Evolutionary conservation across 2,888 invertebrate genomes (phyloP).

Genomic region (Sphaerophoria taeniata): DNA sequence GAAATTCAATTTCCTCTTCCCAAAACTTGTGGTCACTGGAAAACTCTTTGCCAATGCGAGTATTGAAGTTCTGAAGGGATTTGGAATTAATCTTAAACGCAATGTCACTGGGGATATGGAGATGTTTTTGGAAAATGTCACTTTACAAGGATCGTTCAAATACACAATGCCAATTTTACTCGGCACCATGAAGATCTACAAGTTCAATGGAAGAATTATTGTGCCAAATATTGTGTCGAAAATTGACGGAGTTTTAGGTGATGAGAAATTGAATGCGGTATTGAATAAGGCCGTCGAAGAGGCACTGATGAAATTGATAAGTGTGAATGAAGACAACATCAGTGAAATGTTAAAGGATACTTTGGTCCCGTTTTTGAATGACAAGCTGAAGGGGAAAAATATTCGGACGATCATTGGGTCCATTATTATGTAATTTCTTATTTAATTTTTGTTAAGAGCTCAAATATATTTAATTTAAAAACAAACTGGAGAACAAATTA

Average conservation of each 20-base stretch:
- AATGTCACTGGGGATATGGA: constrained; percentile 78
- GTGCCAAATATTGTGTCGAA: constrained; percentile 78
- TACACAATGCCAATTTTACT: constrained; percentile 80
- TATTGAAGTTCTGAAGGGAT: constrained; percentile 75
- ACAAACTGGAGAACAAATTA: too few relatives aligned
- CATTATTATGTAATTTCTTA: too few relatives aligned
- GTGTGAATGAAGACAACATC: constrained; percentile 77
- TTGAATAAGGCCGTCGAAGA: constrained; percentile 78
- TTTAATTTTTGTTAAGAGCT: not conserved
- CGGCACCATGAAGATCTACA: constrained; percentile 80
- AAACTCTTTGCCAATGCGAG: constrained; percentile 76
- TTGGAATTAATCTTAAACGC: constrained; percentile 78
- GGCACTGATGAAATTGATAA: constrained; percentile 77
- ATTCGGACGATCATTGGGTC: constrained; percentile 75
- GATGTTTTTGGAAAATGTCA: constrained; percentile 78
- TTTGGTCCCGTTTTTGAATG: constrained; percentile 78
- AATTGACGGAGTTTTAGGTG: constrained; percentile 78
- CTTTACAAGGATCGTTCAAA: constrained; percentile 79
- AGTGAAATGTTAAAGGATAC: constrained; percentile 76
- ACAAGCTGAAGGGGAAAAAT: constrained; percentile 78
- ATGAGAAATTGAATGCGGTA: constrained; percentile 76
- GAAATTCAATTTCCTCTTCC: constrained; percentile 77
- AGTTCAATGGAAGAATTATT: constrained; percentile 77
- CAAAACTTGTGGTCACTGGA: constrained; percentile 76
- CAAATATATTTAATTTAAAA: too few relatives aligned